phyloP scores from a whole-genome alignment of 2,888 invertebrate species.

The Cosmia pyralina region DNA sequence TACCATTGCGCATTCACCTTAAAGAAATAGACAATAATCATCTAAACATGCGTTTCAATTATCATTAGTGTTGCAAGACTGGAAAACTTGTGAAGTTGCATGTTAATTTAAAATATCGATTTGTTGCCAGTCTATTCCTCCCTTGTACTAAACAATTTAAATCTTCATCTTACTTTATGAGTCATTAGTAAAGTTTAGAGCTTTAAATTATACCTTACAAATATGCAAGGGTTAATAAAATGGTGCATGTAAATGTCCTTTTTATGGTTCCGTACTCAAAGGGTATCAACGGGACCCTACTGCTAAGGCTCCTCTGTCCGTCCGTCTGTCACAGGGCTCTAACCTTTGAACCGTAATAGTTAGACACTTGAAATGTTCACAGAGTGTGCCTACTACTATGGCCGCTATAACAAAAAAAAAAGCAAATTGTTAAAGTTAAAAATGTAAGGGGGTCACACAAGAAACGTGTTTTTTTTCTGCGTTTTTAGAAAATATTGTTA shows the following conservation, averaged over 20 bases:
- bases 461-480: no score
- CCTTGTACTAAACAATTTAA: constrained; percentile 16
- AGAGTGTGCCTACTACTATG: not conserved
- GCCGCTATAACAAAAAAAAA: not conserved
- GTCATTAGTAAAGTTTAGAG: constrained; percentile 10
- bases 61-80: not conserved
- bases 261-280: not conserved
- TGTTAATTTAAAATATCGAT: constrained; percentile 23
- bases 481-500: no score
- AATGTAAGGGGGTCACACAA: no score
- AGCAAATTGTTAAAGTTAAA: no score
- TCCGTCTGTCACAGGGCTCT: not conserved
- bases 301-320: not conserved
- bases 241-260: not conserved
- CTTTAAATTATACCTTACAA: constrained; percentile 12
- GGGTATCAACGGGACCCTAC: not conserved
- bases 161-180: constrained; percentile 20
- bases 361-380: no score
- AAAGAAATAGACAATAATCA: not conserved
- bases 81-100: not conserved
- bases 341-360: not conserved
- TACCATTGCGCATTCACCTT: not conserved
- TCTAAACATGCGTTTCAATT: not conserved
- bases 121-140: constrained; percentile 14
- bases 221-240: not conserved